Base-by-base conservation (phyloP, 2,113 vertebrate species). In the Blennius ocellaris region DNA sequence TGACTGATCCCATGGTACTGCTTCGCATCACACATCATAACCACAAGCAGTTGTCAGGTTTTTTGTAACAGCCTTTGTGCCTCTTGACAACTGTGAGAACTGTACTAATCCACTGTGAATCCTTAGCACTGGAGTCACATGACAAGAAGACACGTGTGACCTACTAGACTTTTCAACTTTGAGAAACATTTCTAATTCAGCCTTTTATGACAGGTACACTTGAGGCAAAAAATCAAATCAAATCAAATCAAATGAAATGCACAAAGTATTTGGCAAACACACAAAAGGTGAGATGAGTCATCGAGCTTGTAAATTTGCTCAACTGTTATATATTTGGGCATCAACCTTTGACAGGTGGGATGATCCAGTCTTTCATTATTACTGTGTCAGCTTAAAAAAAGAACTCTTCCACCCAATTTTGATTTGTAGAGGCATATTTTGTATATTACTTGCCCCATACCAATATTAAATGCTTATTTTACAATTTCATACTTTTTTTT, bases 311-410 rank as follows among this genome's bases (percentile, higher is more conserved):
- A 48, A 36, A 65, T 69, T 57, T 54, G 12, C 49, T 45, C 15
- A 39, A 9, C 51, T 43, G 39, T 58, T 64, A 6, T 47, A 44
- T 69, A 47, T 37, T 3, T 2, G 21, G 64, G 43, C 17, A 69
- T 73, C 40, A 60, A 9, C 66, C 21, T 64, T 55, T 55, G 36
- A 41, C 21, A 50, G 53, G 44, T 61, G 50, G 3, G 62, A 53
- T 57, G 16, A 70, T 14, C 75, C 11, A 2, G 54, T 68, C 17
- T 30, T 45, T 8, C 5, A 38, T 39, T 43, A 47, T 69, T 66
- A 70, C 5, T 48, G 43, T 80, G 55, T 54, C 48, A 59, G 12
- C 40, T 39, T 71, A 12, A 30, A 59, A 82, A 55, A 61, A 6
- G 37, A 8, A 54, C 15, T 37, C 12, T 37, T 6, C 15, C 58